These are phyloP conservation scores for Aplochiton taeniatus DNA, from an alignment of 2,797 vertebrate species.

Conservation along the genomic window DNA sequence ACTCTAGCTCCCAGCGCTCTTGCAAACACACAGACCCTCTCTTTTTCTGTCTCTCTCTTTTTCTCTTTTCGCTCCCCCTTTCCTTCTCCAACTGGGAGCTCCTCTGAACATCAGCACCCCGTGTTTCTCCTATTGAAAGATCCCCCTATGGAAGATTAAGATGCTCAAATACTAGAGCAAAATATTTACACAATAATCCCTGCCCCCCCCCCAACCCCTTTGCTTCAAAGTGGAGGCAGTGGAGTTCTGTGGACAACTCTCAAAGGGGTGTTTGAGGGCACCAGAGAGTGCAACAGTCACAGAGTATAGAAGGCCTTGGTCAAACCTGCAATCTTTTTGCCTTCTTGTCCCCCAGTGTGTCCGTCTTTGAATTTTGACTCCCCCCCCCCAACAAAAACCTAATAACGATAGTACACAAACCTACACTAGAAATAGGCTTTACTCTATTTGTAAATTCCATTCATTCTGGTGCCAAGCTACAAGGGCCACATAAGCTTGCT, in stretches of 20 bases:
- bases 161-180: slow-evolving; percentile 74
- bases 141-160: slow-evolving; percentile 80
- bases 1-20: slow-evolving; percentile 81
- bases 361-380: slow-evolving; percentile 73
- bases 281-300: slow-evolving; percentile 67
- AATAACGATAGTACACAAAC: no score
- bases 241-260: slow-evolving; percentile 60
- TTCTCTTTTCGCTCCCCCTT: slow-evolving; percentile 54
- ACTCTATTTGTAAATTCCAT: slow-evolving; percentile 50
- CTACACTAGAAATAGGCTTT: slow-evolving; percentile 30
- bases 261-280: slow-evolving; percentile 54
- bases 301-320: slow-evolving; percentile 64
- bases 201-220: no score
- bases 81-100: slow-evolving; percentile 75
- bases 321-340: slow-evolving; percentile 64
- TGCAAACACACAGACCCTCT: slow-evolving; percentile 78
- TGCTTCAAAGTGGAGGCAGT: slow-evolving; percentile 65
- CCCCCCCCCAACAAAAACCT: slow-evolving; percentile 25
- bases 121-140: slow-evolving; percentile 75
- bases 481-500: slow-evolving; percentile 47
- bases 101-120: slow-evolving; percentile 76
- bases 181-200: slow-evolving; percentile 77
- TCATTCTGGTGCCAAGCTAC: slow-evolving; percentile 7
- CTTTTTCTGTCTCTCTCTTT: slow-evolving; percentile 58
- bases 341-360: slow-evolving; percentile 57